Evolutionary conservation across 2,113 vertebrate species (phyloP).

Genomic region (Sapajus apella): DNA sequence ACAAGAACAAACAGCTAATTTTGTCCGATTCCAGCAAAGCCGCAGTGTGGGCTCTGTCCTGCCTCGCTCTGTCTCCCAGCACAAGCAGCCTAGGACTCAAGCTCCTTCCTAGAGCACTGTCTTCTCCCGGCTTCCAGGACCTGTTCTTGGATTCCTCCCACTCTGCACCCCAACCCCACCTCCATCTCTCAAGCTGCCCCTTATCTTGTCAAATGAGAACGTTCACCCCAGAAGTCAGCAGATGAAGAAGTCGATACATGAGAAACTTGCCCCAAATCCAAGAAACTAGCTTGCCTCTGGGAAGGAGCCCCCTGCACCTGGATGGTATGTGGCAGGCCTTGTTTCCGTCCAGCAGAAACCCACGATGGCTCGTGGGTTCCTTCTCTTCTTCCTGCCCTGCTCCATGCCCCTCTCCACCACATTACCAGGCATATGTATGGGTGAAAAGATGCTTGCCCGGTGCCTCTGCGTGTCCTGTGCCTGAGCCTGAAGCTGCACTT

Average conservation of each 20-base stretch:
- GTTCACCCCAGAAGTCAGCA: background rate
- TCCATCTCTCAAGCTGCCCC: background rate
- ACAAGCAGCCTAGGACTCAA: too few species aligned
- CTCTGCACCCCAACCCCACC: too few species aligned
- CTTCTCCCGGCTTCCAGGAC: background rate
- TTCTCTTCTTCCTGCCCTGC: too few species aligned
- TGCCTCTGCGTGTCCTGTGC: background rate
- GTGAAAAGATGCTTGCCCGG: background rate
- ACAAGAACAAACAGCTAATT: background rate
- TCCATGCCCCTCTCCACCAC: fast-evolving
- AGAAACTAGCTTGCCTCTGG: background rate
- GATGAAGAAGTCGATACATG: background rate
- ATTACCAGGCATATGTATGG: background rate
- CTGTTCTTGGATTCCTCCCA: background rate
- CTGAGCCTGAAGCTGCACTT: background rate
- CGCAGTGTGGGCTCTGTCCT: background rate
- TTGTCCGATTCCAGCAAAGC: background rate
- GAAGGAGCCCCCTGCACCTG: background rate
- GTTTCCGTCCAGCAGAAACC: background rate
- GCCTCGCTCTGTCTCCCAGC: too few species aligned
- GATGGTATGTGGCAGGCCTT: background rate
- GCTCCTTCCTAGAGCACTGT: background rate
- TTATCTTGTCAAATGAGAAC: background rate
- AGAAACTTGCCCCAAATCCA: background rate
- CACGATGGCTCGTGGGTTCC: background rate